phyloP scores from a whole-genome alignment of 2,797 vertebrate genomes.

The Microcaecilia unicolor region DNA sequence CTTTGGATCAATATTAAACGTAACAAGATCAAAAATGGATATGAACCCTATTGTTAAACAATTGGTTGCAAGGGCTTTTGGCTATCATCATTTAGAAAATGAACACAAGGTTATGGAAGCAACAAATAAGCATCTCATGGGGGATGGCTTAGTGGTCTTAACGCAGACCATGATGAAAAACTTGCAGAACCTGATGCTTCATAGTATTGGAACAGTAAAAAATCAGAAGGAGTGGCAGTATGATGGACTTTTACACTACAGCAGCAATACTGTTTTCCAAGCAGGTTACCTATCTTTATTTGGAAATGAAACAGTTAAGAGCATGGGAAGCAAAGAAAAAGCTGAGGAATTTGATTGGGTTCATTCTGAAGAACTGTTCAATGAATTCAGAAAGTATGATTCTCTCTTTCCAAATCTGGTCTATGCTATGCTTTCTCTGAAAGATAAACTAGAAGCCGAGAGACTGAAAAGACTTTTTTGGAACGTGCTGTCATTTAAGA shows the following conservation, averaged over 20 bases:
- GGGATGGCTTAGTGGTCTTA: constrained; percentile 61
- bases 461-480: too few relatives aligned
- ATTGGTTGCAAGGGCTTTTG: constrained; percentile 60
- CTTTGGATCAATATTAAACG: constrained; percentile 55
- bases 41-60: constrained; percentile 38
- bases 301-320: constrained; percentile 44
- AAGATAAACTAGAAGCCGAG: too few relatives aligned
- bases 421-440: too few relatives aligned
- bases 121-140: constrained; percentile 72
- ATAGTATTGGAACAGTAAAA: constrained; percentile 22
- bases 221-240: constrained; percentile 73
- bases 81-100: not conserved
- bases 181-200: constrained; percentile 63
- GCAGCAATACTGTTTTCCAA: constrained; percentile 75
- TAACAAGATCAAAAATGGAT: constrained; percentile 59
- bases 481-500: too few relatives aligned
- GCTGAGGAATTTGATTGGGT: too few relatives aligned
- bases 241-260: constrained; percentile 67
- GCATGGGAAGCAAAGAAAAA: constrained; percentile 26
- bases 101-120: constrained; percentile 19
- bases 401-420: too few relatives aligned
- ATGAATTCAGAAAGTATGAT: too few relatives aligned
- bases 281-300: constrained; percentile 77
- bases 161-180: constrained; percentile 66
- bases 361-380: too few relatives aligned